A percentile compares a stretch with the other conserved stretches of the same genome.
phyloP scores from a whole-genome alignment of 2,113 vertebrate species.

The Oryctolagus cuniculus region DNA sequence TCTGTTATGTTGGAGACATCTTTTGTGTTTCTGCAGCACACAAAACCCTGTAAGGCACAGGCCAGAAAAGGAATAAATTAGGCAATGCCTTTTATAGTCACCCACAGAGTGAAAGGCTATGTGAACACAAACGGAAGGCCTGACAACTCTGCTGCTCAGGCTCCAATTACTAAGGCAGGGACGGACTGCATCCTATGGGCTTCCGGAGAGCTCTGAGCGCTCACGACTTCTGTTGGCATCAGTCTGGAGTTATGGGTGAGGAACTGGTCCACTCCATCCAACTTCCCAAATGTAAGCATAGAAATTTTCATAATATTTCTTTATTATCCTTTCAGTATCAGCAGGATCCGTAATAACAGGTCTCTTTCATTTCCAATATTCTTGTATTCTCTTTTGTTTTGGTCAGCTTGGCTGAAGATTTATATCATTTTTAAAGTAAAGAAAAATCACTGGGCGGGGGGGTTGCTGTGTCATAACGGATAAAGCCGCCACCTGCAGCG shows the following conservation, averaged over 20 bases:
- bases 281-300: background rate
- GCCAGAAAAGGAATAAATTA: constrained; percentile 25
- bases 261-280: background rate
- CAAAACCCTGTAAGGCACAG: background rate
- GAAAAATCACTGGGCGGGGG: background rate
- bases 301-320: background rate
- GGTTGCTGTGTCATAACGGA: no score
- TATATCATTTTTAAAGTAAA: background rate
- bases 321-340: background rate
- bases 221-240: background rate
- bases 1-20: background rate
- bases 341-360: background rate
- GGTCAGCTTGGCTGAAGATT: background rate
- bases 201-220: background rate
- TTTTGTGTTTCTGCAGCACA: background rate
- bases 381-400: background rate
- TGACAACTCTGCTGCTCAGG: background rate
- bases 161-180: background rate
- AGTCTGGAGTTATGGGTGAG: background rate
- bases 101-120: background rate
- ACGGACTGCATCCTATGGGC: background rate
- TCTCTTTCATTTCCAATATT: background rate
- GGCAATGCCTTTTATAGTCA: background rate
- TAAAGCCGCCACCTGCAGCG: no score
- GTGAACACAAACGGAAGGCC: background rate